Evolutionary conservation across 1,140 invertebrate species (phyloP).

Genomic region (Triops longicaudatus): DNA sequence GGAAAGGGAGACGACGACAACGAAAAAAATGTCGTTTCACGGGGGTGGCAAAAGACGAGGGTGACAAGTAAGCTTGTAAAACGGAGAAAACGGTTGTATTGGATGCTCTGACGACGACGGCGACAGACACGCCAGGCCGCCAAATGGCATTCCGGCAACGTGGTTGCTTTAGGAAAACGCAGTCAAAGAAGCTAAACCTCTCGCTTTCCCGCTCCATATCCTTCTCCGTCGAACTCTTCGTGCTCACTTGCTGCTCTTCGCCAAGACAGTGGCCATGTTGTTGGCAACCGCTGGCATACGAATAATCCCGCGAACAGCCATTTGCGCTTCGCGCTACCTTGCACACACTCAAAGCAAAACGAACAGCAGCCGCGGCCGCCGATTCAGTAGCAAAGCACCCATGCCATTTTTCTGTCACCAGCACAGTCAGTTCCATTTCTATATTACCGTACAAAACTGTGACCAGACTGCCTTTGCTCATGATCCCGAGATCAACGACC

Average conservation of each 20-base stretch:
- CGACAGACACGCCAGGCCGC: not conserved
- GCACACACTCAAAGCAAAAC: not conserved
- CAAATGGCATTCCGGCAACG: not conserved
- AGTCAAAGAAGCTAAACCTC: not conserved
- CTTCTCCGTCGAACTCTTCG: not conserved
- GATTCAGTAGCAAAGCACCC: not conserved
- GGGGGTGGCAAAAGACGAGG: not conserved
- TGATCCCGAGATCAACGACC: not conserved
- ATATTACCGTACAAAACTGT: not conserved
- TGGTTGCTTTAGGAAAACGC: not conserved
- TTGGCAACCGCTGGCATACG: not conserved
- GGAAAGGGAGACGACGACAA: not conserved
- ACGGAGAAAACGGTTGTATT: not conserved
- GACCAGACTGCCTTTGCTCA: not conserved
- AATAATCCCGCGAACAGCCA: not conserved
- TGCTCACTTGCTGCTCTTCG: not conserved
- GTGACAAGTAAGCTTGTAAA: not conserved
- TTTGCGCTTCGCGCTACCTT: slow-evolving; percentile 11
- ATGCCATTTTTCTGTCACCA: not conserved
- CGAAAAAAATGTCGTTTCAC: not conserved
- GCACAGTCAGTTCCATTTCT: not conserved
- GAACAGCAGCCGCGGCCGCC: not conserved
- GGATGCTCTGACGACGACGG: not conserved
- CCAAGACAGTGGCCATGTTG: not conserved
- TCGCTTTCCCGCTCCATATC: not conserved